These are phyloP conservation scores for Lepus townsendii DNA, from an alignment of 2,797 vertebrate genomes.

Conservation along the genomic window DNA sequence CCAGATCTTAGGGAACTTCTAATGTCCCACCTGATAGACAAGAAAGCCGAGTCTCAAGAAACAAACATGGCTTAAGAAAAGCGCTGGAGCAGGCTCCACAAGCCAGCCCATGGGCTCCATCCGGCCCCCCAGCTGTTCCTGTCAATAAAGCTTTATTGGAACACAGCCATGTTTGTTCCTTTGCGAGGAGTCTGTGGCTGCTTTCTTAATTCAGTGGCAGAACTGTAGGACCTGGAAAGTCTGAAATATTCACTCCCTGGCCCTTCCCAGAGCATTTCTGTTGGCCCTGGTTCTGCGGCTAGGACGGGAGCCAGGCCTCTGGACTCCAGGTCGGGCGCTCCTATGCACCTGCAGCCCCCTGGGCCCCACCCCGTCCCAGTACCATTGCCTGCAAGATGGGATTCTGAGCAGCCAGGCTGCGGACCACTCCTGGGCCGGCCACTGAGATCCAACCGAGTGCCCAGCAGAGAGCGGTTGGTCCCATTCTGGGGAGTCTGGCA, in stretches of 20 bases:
- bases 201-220: not conserved
- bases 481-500: not conserved
- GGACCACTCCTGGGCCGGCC: not conserved
- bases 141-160: constrained; percentile 45
- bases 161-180: not conserved
- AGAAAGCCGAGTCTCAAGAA: not conserved
- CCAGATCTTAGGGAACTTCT: not conserved
- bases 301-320: not conserved
- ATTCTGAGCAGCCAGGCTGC: not conserved
- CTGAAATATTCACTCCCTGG: not conserved
- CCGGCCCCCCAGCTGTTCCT: not conserved
- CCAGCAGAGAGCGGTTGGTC: not conserved
- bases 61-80: not conserved
- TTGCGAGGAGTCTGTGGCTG: not conserved
- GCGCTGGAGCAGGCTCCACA: not conserved
- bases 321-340: not conserved
- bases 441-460: not conserved
- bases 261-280: not conserved
- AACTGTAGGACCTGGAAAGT: not conserved
- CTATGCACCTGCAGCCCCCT: too few species aligned
- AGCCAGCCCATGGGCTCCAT: not conserved
- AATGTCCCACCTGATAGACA: not conserved
- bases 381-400: not conserved
- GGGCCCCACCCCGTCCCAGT: not conserved
- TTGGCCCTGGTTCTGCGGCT: not conserved